phyloP scores from a whole-genome alignment of 2,888 invertebrate species.

The Cheilosia pagana region DNA sequence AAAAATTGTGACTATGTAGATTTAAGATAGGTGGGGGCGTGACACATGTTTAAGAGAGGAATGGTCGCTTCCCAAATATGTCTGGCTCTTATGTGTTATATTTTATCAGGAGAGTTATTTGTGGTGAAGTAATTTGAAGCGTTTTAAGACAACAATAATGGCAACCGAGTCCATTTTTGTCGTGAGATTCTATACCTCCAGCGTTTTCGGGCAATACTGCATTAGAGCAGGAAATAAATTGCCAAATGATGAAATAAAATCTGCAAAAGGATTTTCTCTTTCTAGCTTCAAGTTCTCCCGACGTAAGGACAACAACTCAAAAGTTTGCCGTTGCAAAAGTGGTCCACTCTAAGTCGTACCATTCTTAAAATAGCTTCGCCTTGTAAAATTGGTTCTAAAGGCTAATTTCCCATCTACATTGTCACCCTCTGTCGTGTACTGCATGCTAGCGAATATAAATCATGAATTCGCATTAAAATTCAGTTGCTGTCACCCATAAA shows the following conservation, averaged over 20 bases:
- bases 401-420: neutral
- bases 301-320: neutral
- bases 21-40: neutral
- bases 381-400: neutral
- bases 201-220: too few species aligned
- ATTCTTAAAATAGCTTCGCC: conserved; percentile 21
- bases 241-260: too few species aligned
- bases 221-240: too few species aligned
- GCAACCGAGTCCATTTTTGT: too few species aligned
- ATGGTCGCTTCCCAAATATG: neutral
- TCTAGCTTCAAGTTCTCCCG: neutral
- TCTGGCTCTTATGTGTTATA: too few species aligned
- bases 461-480: conserved; percentile 28
- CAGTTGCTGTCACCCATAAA: conserved; percentile 2
- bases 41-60: neutral
- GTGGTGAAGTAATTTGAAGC: too few species aligned
- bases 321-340: neutral
- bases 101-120: too few species aligned
- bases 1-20: neutral
- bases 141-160: too few species aligned
- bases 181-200: too few species aligned
- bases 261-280: neutral
- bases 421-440: neutral
- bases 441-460: neutral
- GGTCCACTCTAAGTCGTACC: neutral